Evolutionary conservation across 1,140 invertebrate genomes (phyloP), one percentile per base, ranked within the genome.

Genomic region (Micrasema minimum): DNA sequence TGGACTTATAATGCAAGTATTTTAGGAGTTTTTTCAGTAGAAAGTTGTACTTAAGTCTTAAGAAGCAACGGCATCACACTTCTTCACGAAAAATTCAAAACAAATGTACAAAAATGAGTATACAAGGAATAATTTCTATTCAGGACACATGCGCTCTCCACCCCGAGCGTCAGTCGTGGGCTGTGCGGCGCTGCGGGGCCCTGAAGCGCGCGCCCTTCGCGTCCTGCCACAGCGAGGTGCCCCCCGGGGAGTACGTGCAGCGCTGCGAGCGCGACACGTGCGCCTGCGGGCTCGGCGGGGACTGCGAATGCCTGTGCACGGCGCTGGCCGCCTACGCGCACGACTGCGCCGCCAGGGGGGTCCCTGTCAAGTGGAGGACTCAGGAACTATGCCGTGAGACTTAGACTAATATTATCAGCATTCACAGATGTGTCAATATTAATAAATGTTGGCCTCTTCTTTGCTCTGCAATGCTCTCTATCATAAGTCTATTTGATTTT

Each of bases 301-400:
- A 96, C 79, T 97, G 95, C 78, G 91, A 93, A 66, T 97, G 95
- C 81, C 80, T 96, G 0, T 97, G 95, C 79, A 94, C 94, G 0
- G 92, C 94, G 0, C 82, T 97, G 12, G 91, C 93, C 0, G 90
- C 92, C 3, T 96, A 96, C 80, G 92, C 93, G 16, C 89, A 94
- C 75, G 89, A 90, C 76, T 97, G 95, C 78, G 90, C 89, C 50
- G 83, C 84, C 1, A 85, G 88, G 46, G 91, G 91, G 12, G 87
- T 92, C 14, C 86, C 87, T 5, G 87, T 96, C 9, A 89, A 90
- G 72, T 97, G 95, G 95, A 82, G 95, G 61, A 88, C 87, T 1
- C 92, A 92, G 76, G 85, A 92, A 38, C 81, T 94, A 11, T 97
- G 95, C 77, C 94, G 92, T 94, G 80, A 91, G 90, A 9, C 3